Conservation (phyloP, 2,113 vertebrate species). For the Lophotis ruficrista region DNA sequence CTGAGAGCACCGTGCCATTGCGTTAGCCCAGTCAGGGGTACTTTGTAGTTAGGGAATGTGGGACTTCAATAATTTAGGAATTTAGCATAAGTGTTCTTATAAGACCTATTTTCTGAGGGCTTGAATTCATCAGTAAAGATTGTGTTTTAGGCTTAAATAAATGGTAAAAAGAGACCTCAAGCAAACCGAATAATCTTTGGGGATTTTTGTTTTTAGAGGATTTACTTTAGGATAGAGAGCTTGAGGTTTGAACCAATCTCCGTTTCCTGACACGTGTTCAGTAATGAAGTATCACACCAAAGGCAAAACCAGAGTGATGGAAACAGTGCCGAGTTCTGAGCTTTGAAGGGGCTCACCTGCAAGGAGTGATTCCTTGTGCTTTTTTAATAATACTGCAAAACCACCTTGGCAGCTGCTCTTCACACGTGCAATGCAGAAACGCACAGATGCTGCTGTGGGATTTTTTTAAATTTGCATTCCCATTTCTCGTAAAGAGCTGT, state of each 20-base stretch:
- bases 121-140: neutral
- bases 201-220: neutral
- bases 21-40: fast-evolving
- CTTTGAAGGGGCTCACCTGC: neutral
- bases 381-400: neutral
- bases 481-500: neutral
- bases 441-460: neutral
- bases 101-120: neutral
- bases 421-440: neutral
- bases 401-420: neutral
- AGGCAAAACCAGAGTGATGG: neutral
- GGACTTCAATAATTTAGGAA: neutral
- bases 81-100: neutral
- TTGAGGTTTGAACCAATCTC: neutral
- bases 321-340: neutral
- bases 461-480: neutral
- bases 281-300: neutral
- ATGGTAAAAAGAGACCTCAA: neutral
- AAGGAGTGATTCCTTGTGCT: neutral
- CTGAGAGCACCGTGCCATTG: neutral
- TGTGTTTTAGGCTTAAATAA: neutral
- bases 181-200: neutral
- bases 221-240: neutral
- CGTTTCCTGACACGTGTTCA: fast-evolving
- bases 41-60: neutral